These are phyloP conservation scores for Numida meleagris DNA, from an alignment of 2,113 vertebrate species.

Conservation along the genomic window DNA sequence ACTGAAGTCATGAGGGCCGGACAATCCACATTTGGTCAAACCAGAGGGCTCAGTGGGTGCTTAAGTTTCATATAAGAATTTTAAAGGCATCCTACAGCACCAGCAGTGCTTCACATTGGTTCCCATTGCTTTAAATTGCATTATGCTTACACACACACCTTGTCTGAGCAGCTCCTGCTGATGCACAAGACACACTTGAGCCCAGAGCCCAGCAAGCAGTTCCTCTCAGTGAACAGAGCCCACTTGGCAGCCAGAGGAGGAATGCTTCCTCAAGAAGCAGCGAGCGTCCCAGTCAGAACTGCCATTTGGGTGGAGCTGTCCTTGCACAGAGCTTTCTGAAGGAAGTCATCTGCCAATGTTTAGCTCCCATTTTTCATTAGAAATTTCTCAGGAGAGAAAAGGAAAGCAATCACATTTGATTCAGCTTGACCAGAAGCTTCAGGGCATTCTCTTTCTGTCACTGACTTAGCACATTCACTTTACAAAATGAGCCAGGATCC, in stretches of 20 bases:
- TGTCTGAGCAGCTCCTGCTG: background rate
- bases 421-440: accelerated
- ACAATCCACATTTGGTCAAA: background rate
- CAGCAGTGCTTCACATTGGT: background rate
- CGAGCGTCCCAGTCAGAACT: background rate
- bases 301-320: accelerated
- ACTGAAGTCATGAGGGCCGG: background rate
- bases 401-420: accelerated
- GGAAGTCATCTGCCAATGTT: background rate
- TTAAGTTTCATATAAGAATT: background rate
- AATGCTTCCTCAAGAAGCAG: accelerated
- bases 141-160: background rate
- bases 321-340: background rate
- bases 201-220: background rate
- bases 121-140: background rate
- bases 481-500: accelerated
- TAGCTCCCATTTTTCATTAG: background rate
- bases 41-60: background rate
- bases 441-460: background rate
- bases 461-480: accelerated
- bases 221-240: background rate
- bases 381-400: accelerated
- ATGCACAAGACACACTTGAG: background rate
- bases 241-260: background rate
- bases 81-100: background rate